phyloP scores from a whole-genome alignment of 2,797 vertebrate species.

The Tragopan temminckii region DNA sequence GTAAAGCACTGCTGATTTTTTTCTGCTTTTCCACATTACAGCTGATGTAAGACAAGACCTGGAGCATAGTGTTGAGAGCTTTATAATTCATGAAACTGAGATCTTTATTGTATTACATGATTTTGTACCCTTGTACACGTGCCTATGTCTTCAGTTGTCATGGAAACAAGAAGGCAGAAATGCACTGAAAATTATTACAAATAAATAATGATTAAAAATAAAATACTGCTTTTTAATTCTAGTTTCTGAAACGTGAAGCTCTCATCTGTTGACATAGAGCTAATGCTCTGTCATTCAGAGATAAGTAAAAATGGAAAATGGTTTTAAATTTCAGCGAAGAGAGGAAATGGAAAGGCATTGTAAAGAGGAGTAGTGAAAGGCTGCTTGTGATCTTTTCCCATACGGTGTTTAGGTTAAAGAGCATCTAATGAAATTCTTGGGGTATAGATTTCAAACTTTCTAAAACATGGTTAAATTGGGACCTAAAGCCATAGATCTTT shows the following conservation, averaged over 20 bases:
- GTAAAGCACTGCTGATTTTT: background rate
- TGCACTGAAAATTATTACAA: conserved; percentile 23
- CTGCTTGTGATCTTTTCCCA: background rate
- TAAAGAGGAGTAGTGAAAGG: background rate
- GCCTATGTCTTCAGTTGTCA: conserved; percentile 28
- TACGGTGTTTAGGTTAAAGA: background rate
- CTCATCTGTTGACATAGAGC: conserved; percentile 1
- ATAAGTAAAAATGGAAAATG: background rate
- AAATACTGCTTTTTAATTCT: background rate
- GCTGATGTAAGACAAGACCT: background rate
- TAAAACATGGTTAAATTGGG: background rate
- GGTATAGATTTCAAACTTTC: background rate
- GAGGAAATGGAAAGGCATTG: background rate
- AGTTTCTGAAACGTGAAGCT: background rate
- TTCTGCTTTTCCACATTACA: background rate
- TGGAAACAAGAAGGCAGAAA: conserved; percentile 45
- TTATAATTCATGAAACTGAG: conserved; percentile 25
- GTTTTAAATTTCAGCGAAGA: background rate
- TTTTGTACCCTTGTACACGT: conserved; percentile 7
- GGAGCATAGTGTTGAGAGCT: background rate
- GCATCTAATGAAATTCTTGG: background rate
- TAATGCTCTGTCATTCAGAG: background rate
- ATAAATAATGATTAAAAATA: conserved; percentile 11
- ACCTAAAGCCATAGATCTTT: background rate
- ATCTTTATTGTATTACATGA: conserved; percentile 22